Base-by-base conservation (phyloP, 2,113 vertebrate species). In the Micronycteris hirsuta region DNA sequence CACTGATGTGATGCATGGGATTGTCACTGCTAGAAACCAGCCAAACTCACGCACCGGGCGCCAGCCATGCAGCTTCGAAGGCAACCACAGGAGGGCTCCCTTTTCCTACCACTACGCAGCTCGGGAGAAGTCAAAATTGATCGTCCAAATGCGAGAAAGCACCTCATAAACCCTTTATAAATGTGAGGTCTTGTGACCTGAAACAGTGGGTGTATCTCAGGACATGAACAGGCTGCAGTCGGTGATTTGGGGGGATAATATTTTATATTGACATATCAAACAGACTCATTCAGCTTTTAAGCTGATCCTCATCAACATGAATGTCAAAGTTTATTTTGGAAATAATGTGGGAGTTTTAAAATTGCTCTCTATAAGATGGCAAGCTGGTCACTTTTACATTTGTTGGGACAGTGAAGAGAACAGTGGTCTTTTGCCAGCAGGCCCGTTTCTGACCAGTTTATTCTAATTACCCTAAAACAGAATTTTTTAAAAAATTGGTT, bases 21-120 rank as follows among this genome's bases (percentile, higher is more conserved):
- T 73, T 19, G 28, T 96, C 26, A 24, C 15, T 49, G 36, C 41
- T 36, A 47, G 78, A 91, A n/a, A n/a, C 63, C 13, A 45, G 67
- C 78, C 33, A 67, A 78, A 28, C 26, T 7, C 11, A 47, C 22
- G 4, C 8, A 5, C 0, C 12, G 3, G 24, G 24, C 17, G n/a
- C 19, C 36, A 47, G 0, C 43, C 26, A 0, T 11, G 31, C 19
- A 38, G 73, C 86, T 82, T 61, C n/a, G 3, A 31, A 38, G 78
- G 70, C 73, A 83, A 1, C 92, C 97, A 82, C 81, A 17, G 0
- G 95, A 36, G 95, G 96, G 84, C 89, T 4, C 81, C 80, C 88
- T 74, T 19, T 15, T 81, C 73, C 65, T 5, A 81, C n/a, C n/a
- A 13, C 65, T 49, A 4, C 58, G 36, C 31, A 85, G 26, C 65